These are phyloP conservation scores for Chiridota heheva DNA, from an alignment of 35 echinoderm and acorn worm genomes.

Conservation along the genomic window DNA sequence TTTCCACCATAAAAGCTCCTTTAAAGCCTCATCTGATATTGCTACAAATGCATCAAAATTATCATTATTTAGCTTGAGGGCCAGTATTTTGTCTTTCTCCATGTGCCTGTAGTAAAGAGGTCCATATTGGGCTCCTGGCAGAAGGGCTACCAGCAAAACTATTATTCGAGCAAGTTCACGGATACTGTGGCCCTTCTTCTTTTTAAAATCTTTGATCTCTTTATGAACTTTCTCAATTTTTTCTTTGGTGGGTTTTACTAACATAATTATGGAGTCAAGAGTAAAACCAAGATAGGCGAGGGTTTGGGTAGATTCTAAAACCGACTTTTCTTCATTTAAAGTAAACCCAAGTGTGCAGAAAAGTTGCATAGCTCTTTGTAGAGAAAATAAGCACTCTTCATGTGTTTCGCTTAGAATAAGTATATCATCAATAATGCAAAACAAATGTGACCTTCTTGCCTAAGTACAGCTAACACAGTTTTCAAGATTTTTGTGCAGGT, in stretches of 20 bases:
- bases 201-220: conserved; percentile 10
- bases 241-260: conserved; percentile 24
- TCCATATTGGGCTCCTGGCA: conserved; percentile 51
- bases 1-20: conserved; percentile 68
- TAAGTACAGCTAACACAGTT: conserved; percentile 31
- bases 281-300: conserved; percentile 42
- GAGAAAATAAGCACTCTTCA: conserved; percentile 26
- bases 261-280: conserved; percentile 54
- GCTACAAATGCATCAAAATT: conserved; percentile 51
- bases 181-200: background rate
- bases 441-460: conserved; percentile 11
- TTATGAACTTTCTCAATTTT: conserved; percentile 23
- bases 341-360: conserved; percentile 50
- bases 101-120: conserved; percentile 61
- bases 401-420: conserved; percentile 23
- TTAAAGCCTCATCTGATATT: conserved; percentile 38
- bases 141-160: conserved; percentile 23
- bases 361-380: background rate
- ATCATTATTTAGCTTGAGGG: conserved; percentile 41
- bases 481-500: conserved; percentile 77
- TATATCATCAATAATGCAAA: conserved; percentile 56
- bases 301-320: conserved; percentile 3
- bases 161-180: conserved; percentile 21
- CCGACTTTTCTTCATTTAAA: conserved; percentile 44
- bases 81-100: conserved; percentile 57